Evolutionary conservation across 2,888 invertebrate species (phyloP), one percentile per base, ranked within the genome.

Genomic region (Drosophila peninsularis): DNA sequence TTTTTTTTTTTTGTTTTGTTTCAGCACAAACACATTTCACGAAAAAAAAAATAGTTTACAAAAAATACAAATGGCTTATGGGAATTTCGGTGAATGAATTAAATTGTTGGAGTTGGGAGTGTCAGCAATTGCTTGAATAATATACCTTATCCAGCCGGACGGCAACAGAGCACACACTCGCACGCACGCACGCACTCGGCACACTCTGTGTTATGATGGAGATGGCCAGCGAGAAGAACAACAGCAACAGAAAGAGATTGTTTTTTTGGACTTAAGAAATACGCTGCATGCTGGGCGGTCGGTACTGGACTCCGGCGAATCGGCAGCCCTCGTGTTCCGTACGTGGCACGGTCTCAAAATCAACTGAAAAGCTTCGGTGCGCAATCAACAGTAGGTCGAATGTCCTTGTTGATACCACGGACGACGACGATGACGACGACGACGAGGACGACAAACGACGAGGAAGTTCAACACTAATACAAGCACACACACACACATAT

Each of bases 371-470:
- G 84, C 84, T 85, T 89, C 75, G 75, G 66, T 68, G 58, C 74
- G 67, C 87, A 85, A 85, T 89, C 84, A 85, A 85, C 84, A 85
- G 84, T 89, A 85, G 89, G 84, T 87, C 87, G 84, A 81, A 89
- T 83, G 89, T 87, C 84, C 89, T 86, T 88, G 81, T 75, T 87
- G 84, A 86, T 88, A 88, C 80, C 78, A 67, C 63, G 21, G 42
- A 42, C 42, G 42, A 42, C 42, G 42, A 34, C 13, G 34, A 34
- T 5, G 36, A 36, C 36, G 36, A 36, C 1, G 32, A 34, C 14
- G 36, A 64, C 75, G 67, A 71, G 57, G 41, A 47, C 71, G 73
- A 50, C 36, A 17, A 61, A n/a, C 75, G 56, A 78, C 45, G 68
- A 65, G 62, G 66, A 70, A 71, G 78, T 74, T 75, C 67, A 67